Evolutionary conservation across 1,140 invertebrate species (phyloP), one percentile per base, ranked within the genome.

Genomic region (Stegodyphus dumicola): DNA sequence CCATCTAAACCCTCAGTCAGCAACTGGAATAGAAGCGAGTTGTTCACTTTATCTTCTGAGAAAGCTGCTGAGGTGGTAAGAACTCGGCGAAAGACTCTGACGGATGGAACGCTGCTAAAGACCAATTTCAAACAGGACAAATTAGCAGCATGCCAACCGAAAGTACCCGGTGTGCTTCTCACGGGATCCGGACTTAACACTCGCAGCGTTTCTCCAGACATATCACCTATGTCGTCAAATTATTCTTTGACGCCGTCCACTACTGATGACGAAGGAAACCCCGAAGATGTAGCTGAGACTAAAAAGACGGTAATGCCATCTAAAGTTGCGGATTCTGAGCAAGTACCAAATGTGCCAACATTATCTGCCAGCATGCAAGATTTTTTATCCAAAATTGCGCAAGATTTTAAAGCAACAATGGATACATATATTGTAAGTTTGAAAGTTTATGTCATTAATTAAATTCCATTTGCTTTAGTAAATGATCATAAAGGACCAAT

Each of bases 201-300:
- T 51, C 49, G 18, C 11, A 71, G 70, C 7, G 15, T 51, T 13
- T 69, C 81, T 10, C 64, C 73, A 1, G 81, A 85, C 15, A 73
- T 85, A 4, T 85, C 81, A 4, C 81, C 81, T 7, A 85, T 85
- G 81, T 85, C 81, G 15, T 85, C 81, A 7, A 85, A 85, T 71
- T 85, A 85, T 13, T 85, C 81, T 3, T 69, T 85, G 13, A 85
- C 81, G 65, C 81, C 81, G 81, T 85, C 81, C 81, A 85, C 81
- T 64, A 69, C 73, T 18, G 81, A 85, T 48, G 60, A 75, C 6
- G 80, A 75, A 33, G 65, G 76, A 49, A 17, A 2, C 17, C 11
- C 65, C 17, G 15, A 67, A 67, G 17, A 67, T 15, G 7, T 17
- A 67, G 7, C 65, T 17, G 9, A 15, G 3, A n/a, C 9, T 67